Evolutionary conservation across 2,797 vertebrate species (phyloP).

Genomic region (Diplodus puntazzo): DNA sequence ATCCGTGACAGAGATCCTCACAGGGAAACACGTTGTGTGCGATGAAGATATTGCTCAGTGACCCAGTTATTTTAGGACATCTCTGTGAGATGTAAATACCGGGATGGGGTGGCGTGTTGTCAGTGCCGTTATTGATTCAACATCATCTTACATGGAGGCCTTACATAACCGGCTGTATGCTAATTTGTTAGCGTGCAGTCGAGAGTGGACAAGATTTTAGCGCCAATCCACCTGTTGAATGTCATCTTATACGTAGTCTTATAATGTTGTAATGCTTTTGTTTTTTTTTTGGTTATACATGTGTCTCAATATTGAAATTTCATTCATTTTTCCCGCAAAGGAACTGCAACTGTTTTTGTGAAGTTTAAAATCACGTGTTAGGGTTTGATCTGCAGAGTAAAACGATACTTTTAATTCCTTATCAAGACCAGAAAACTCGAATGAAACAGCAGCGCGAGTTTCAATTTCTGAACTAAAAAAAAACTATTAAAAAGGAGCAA

Average conservation of each 20-base stretch:
- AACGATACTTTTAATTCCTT: background rate
- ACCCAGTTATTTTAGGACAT: conserved; percentile 24
- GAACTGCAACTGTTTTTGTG: background rate
- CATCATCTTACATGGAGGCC: conserved; percentile 51
- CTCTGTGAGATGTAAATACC: conserved; percentile 48
- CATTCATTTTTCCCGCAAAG: background rate
- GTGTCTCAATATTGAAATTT: background rate
- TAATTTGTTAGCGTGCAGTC: conserved; percentile 7
- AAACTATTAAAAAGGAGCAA: background rate
- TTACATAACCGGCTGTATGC: conserved; percentile 37
- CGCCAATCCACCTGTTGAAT: background rate
- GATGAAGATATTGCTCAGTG: background rate
- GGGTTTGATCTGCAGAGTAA: background rate
- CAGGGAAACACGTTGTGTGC: background rate
- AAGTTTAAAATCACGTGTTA: background rate
- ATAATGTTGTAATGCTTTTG: no score
- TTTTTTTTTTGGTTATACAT: background rate
- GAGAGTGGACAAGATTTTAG: background rate
- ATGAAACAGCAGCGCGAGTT: background rate
- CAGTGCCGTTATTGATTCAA: conserved; percentile 63
- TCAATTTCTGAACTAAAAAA: background rate
- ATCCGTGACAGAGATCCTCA: background rate
- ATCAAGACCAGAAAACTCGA: background rate
- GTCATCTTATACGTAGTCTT: no score
- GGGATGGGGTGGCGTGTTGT: conserved; percentile 30